Evolutionary conservation across 2,888 invertebrate genomes (phyloP), one percentile per base, ranked within the genome.

Genomic region (Galeruca laticollis): DNA sequence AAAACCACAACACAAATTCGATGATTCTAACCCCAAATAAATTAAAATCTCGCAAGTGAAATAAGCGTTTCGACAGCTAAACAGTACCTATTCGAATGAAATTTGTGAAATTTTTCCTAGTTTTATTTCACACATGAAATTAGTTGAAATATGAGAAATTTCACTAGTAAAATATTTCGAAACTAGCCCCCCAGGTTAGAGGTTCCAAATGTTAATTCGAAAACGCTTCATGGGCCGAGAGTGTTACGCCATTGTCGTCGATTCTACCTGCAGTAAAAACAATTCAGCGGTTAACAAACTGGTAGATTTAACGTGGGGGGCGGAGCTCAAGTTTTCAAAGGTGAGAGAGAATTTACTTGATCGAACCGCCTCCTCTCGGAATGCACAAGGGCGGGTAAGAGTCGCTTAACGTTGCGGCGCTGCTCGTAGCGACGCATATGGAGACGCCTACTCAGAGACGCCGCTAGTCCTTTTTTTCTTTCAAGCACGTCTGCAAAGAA

Each of bases 241-340:
- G 63, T 43, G 67, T 21, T 68, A 60, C 70, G 70, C 70, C 63
- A 52, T 59, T 57, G 68, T 40, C 43, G 59, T 35, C 33, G 21
- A 20, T 18, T 61, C 43, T 70, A 82, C 82, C 82, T 83, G 83
- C 80, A 81, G 80, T 82, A 81, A 83, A n/a, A 82, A 83, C 82
- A 83, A 83, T 84, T 80, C 82, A 79, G 87, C 82, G 82, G 82
- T 83, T 84, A 84, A 84, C 83, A 84, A 83, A 84, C 83, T 83
- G 83, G 82, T 82, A 82, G 79, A 82, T 80, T 82, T 82, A 83
- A 83, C 83, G 76, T 79, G 76, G 79, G 80, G 80, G 84, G 84
- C 82, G 84, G 83, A 75, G 83, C 79, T 51, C 79, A 76, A 79
- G 82, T 82, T 82, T 82, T 81, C 80, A 80, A 78, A 82, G 82